Evolutionary conservation across 2,888 invertebrate species (phyloP).

Genomic region (Trachelus iudaicus): DNA sequence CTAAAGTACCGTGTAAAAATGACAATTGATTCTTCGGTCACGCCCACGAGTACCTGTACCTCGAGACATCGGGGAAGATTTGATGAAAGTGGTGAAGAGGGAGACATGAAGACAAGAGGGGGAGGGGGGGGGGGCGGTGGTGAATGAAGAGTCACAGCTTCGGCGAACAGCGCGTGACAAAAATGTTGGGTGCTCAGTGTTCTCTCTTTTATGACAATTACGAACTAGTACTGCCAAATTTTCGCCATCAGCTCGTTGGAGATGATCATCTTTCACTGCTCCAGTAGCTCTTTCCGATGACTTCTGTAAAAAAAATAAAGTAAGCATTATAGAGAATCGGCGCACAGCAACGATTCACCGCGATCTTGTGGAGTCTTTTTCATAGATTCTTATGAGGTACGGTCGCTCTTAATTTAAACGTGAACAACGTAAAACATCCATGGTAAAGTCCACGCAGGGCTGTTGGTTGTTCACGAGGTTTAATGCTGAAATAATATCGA

Average conservation of each 20-base stretch:
- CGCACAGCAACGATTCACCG: not conserved
- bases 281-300: constrained; percentile 62
- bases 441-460: not conserved
- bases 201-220: not conserved
- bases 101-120: not conserved
- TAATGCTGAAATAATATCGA: not conserved
- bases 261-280: constrained; percentile 61
- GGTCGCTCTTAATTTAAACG: not conserved
- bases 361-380: not conserved
- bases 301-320: constrained; percentile 47
- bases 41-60: not conserved
- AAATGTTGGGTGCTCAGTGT: not conserved
- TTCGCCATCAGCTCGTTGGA: constrained; percentile 14
- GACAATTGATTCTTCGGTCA: not conserved
- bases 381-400: not conserved
- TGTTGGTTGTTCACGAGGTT: not conserved
- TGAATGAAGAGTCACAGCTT: not conserved
- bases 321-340: not conserved
- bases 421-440: not conserved
- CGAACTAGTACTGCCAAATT: constrained; percentile 5
- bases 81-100: not conserved
- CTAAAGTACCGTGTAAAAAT: not conserved
- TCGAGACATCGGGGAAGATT: not conserved
- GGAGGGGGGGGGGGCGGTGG: not conserved
- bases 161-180: not conserved